phyloP scores from a whole-genome alignment of 2,888 invertebrate species.

The Eledone cirrhosa region DNA sequence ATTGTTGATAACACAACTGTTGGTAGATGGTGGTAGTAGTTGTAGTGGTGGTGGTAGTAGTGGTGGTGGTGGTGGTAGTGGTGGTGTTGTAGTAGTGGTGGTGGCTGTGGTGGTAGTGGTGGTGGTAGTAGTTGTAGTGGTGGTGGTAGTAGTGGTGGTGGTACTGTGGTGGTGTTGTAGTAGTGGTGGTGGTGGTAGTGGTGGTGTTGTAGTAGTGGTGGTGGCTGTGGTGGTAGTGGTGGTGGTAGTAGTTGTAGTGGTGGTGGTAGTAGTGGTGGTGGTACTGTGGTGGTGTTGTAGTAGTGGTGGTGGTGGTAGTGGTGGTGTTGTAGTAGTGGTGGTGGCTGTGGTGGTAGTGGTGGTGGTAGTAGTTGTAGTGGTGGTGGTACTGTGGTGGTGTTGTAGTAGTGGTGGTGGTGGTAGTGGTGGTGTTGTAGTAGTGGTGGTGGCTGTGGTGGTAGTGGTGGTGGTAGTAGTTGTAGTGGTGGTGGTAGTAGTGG shows the following conservation, averaged over 20 bases:
- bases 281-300: conserved; percentile 32
- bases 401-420: conserved; percentile 32
- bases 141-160: conserved; percentile 30
- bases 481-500: conserved; percentile 27
- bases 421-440: conserved; percentile 31
- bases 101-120: conserved; percentile 32
- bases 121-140: conserved; percentile 33
- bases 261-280: conserved; percentile 32
- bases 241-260: conserved; percentile 32
- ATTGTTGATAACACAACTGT: conserved; percentile 22
- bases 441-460: conserved; percentile 32
- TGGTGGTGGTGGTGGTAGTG: conserved; percentile 28
- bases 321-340: conserved; percentile 27
- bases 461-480: conserved; percentile 32
- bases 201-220: neutral
- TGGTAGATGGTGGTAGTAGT: neutral
- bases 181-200: conserved; percentile 29
- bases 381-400: conserved; percentile 17
- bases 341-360: neutral
- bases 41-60: no score
- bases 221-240: neutral
- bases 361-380: no score
- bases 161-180: no score
- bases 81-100: conserved; percentile 32
- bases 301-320: conserved; percentile 33